Conservation (phyloP, 2,797 vertebrate species). For the Heliangelus exortis region DNA sequence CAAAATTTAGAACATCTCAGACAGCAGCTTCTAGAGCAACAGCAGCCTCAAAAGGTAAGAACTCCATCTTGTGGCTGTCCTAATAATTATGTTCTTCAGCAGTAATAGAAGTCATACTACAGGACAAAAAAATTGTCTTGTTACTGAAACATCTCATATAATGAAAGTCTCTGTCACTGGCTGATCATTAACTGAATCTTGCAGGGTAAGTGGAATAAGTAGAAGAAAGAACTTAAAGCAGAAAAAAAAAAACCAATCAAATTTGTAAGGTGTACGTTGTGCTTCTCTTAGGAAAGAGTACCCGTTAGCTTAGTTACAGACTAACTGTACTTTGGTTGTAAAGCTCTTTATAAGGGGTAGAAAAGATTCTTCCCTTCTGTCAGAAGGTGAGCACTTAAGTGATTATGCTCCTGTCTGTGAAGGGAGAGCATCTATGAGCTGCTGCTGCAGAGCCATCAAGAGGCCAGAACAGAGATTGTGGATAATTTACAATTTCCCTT, state of each 20-base stretch:
- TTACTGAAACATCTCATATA: background rate
- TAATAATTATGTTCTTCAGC: background rate
- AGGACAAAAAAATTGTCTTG: background rate
- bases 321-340: background rate
- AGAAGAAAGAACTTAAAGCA: background rate
- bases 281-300: background rate
- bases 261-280: background rate
- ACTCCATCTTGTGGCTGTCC: conserved; percentile 58
- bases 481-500: background rate
- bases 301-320: background rate
- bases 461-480: background rate
- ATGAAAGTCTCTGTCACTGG: background rate
- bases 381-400: background rate
- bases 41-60: conserved; percentile 87
- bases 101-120: background rate
- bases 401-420: background rate
- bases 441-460: background rate
- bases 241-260: background rate
- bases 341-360: background rate
- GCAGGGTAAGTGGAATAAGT: background rate
- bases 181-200: background rate
- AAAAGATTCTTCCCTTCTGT: background rate
- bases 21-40: conserved; percentile 92
- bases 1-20: conserved; percentile 97
- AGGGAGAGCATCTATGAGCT: background rate